Evolutionary conservation across 2,888 invertebrate species (phyloP).

Genomic region (Cephus runcator): DNA sequence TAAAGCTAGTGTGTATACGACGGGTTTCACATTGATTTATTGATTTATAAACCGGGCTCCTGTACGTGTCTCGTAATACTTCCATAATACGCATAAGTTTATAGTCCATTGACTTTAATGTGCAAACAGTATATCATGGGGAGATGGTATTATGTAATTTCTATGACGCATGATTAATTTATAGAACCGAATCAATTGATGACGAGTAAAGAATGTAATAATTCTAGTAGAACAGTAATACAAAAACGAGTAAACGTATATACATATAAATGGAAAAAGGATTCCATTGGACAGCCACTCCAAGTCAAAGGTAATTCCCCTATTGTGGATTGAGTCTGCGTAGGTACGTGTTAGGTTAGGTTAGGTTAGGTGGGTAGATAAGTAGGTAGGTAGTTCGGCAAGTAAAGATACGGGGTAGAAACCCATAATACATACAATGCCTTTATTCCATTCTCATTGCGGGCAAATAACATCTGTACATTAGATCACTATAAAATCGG

Average conservation of each 20-base stretch:
- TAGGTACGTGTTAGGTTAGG: neutral
- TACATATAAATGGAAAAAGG: neutral
- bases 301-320: neutral
- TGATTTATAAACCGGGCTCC: slow-evolving; percentile 35
- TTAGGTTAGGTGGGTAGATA: neutral
- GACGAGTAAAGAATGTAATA: neutral
- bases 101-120: neutral
- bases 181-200: neutral
- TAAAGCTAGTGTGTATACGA: neutral
- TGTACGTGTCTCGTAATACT: neutral
- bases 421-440: slow-evolving; percentile 54
- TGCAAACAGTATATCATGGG: neutral
- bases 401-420: slow-evolving; percentile 45
- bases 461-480: slow-evolving; percentile 64
- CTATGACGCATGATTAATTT: neutral
- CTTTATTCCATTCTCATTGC: slow-evolving; percentile 60
- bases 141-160: neutral
- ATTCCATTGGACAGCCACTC: neutral
- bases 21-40: slow-evolving; percentile 34
- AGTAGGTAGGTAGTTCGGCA: neutral
- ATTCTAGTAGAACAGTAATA: neutral
- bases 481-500: slow-evolving; percentile 63
- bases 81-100: neutral
- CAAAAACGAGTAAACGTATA: neutral
- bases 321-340: neutral